Percentiles rank a stretch among this genome's conserved stretches.
phyloP scores from a whole-genome alignment of 2,888 invertebrate genomes.

The Linyphia triangularis region DNA sequence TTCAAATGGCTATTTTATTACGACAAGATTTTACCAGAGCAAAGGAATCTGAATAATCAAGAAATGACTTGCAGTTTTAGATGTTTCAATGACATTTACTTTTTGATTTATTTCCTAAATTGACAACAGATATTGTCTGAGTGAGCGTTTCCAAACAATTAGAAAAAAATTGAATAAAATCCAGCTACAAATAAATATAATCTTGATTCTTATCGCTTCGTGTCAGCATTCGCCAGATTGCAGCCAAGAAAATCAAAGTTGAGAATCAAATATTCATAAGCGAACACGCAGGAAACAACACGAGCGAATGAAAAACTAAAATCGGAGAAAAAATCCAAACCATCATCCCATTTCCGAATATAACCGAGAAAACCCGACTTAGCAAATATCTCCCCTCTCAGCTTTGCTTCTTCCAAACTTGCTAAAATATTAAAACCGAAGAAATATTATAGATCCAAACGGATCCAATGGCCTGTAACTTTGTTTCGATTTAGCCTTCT shows the following conservation, averaged over 20 bases:
- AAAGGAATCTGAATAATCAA: no score
- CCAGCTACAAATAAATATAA: no score
- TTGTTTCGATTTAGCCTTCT: not conserved
- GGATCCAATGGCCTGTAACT: slow-evolving; percentile 24
- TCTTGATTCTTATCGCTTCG: no score
- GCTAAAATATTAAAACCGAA: slow-evolving; percentile 45
- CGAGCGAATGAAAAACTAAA: not conserved
- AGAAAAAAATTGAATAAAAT: no score
- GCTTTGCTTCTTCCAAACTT: not conserved
- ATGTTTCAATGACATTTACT: no score
- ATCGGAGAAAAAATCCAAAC: not conserved
- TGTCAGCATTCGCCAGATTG: slow-evolving; percentile 14
- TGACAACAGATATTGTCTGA: no score
- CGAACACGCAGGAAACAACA: not conserved
- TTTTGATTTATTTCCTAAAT: no score
- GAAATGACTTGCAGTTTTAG: no score
- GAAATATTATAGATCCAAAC: slow-evolving; percentile 14
- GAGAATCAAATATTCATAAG: slow-evolving; percentile 31
- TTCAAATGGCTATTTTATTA: no score
- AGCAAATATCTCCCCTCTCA: not conserved
- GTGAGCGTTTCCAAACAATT: no score
- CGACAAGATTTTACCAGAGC: no score
- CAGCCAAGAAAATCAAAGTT: not conserved
- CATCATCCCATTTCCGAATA: not conserved
- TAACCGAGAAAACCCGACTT: not conserved